phyloP scores from a whole-genome alignment of 2,888 invertebrate genomes.

The Hypsopygia costalis region DNA sequence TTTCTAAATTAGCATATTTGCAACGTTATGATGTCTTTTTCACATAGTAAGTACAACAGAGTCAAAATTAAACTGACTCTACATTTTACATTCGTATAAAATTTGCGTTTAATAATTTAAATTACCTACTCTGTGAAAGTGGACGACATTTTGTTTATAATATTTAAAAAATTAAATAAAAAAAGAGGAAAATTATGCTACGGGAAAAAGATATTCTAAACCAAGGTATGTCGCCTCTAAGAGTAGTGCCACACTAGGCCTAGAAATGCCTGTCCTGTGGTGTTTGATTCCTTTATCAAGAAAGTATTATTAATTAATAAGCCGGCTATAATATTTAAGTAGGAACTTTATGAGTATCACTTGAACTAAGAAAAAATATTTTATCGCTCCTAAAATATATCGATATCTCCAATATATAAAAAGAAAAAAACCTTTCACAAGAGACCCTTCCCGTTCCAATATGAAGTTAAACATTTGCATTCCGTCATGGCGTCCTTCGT shows the following conservation, averaged over 20 bases:
- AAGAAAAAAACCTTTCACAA: constrained; percentile 29
- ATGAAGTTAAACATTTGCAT: constrained; percentile 69
- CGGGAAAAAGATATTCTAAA: too few species aligned
- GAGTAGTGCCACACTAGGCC: too few species aligned
- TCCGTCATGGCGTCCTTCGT: constrained; percentile 38
- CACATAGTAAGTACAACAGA: constrained; percentile 1
- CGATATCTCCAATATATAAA: constrained; percentile 28
- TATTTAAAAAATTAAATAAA: too few species aligned
- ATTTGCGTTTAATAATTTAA: too few species aligned
- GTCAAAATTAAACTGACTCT: background rate
- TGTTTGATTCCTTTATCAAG: too few species aligned
- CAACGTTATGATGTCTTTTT: constrained; percentile 9
- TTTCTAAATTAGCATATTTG: constrained; percentile 11
- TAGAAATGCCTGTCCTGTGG: too few species aligned
- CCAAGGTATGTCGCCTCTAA: too few species aligned
- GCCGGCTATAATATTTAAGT: too few species aligned
- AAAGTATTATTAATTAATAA: too few species aligned
- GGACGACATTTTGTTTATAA: background rate
- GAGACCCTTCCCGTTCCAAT: constrained; percentile 51
- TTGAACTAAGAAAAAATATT: background rate
- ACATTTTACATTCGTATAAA: background rate
- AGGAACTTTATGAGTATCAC: background rate
- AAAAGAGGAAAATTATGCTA: too few species aligned
- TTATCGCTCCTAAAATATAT: constrained; percentile 7
- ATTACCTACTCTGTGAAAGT: background rate